Percentiles rank a stretch among this genome's conserved stretches.
These are phyloP conservation scores for Melanotaenia maccullochi DNA, from an alignment of 2,797 vertebrate genomes.

Conservation along the genomic window DNA sequence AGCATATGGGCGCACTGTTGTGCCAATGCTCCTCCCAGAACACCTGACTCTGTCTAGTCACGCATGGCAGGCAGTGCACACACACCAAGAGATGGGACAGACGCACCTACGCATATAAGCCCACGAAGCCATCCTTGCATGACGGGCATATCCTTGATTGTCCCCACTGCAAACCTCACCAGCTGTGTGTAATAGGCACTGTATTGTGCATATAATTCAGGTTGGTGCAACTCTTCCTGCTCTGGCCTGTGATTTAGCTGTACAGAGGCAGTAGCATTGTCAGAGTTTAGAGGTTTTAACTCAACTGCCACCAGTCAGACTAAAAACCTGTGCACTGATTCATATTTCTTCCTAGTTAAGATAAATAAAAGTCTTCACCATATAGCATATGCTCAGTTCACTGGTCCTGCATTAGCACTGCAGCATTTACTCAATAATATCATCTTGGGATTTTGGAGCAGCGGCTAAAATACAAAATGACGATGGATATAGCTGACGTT, in stretches of 20 bases:
- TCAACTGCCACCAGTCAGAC: slow-evolving; percentile 27
- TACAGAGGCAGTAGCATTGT: slow-evolving; percentile 22
- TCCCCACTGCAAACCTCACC: slow-evolving; percentile 53
- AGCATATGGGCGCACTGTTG: slow-evolving; percentile 64
- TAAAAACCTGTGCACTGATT: slow-evolving; percentile 44
- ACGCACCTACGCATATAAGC: slow-evolving; percentile 38
- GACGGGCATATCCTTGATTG: slow-evolving; percentile 77
- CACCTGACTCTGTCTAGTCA: slow-evolving; percentile 75
- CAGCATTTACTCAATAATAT: slow-evolving; percentile 58
- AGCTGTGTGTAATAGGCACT: slow-evolving; percentile 50
- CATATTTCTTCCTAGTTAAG: slow-evolving; percentile 43
- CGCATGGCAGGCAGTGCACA: slow-evolving; percentile 47
- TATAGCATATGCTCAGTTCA: slow-evolving; percentile 42
- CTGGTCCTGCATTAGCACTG: slow-evolving; percentile 53
- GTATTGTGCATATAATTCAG: slow-evolving; percentile 6
- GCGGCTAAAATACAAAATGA: slow-evolving; percentile 56
- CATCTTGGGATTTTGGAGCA: slow-evolving; percentile 49
- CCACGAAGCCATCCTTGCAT: slow-evolving; percentile 66
- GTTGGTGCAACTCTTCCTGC: slow-evolving; percentile 45
- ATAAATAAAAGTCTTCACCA: slow-evolving; percentile 39
- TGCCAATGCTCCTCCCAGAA: slow-evolving; percentile 69
- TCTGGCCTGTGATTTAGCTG: slow-evolving; percentile 31
- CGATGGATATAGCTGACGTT: slow-evolving; percentile 52
- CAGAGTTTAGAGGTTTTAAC: slow-evolving; percentile 35
- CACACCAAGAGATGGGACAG: slow-evolving; percentile 28